Conservation (phyloP, 1,140 invertebrate species). For the Panagrolaimus sp. region DNA sequence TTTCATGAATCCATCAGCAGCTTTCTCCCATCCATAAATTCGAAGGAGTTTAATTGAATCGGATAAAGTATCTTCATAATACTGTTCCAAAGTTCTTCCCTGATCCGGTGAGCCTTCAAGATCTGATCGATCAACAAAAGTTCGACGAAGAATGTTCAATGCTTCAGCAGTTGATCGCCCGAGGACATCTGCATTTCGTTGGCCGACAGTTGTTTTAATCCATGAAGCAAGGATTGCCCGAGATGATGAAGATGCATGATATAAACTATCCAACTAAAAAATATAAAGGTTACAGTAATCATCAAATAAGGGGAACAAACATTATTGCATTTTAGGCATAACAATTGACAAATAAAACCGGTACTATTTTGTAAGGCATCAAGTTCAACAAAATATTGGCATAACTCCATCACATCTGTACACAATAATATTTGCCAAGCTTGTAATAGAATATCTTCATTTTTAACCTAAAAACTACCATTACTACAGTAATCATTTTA, state of each 20-base stretch:
- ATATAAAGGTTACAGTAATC: not conserved
- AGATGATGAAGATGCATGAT: not conserved
- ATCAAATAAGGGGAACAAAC: not conserved
- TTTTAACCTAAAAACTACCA: too few relatives aligned
- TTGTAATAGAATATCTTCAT: not conserved
- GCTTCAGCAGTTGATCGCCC: not conserved
- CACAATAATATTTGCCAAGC: not conserved
- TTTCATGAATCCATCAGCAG: not conserved
- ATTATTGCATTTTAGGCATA: not conserved
- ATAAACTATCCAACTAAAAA: not conserved
- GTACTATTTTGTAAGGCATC: not conserved
- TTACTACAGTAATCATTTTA: too few relatives aligned
- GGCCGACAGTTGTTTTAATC: not conserved
- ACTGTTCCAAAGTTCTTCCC: not conserved
- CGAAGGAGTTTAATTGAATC: not conserved
- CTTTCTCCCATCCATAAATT: not conserved
- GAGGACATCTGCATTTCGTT: conserved; percentile 9
- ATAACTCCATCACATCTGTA: conserved; percentile 1
- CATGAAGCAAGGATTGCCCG: not conserved
- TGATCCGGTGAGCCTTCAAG: conserved; percentile 1
- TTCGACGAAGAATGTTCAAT: not conserved
- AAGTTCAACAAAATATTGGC: not conserved
- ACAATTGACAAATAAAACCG: conserved; percentile 2
- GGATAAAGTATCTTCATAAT: not conserved
- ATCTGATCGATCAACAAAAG: not conserved